Evolutionary conservation across 2,113 vertebrate species (phyloP), one percentile per base, ranked within the genome.

Genomic region (Pseudorasbora parva): DNA sequence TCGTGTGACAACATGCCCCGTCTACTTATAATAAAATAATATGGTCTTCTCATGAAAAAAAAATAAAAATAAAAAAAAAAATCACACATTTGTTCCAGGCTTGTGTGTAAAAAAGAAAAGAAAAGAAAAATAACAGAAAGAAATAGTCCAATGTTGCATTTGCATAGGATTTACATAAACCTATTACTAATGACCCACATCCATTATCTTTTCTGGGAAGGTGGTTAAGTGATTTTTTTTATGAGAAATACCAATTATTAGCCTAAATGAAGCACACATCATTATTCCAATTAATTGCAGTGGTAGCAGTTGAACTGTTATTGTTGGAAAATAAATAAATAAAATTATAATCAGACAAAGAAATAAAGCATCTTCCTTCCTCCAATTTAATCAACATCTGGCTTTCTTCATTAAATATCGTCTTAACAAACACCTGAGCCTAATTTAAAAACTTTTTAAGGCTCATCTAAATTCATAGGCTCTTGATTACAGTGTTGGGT

Each of bases 381-480:
- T 76, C 17, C 25, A 9, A 33, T 76, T 76, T 76, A 76, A 56
- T 76, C 25, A 56, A 15, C 73, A 76, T 56, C 49, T 76, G 47
- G 15, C 45, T 74, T 74, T 51, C 25, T 76, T 76, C 27, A 76
- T 56, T 37, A 76, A 54, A 33, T 54, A 76, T 76, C 27, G 1
- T 30, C 27, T 12, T 56, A 37, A 54, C 71, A 75, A 56, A 76
- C 73, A 76, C 73, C 73, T 76, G 73, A 56, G 73, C 49, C 49
- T 37, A 33, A 75, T 75, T 75, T 56, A 54, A 76, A 76, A 75
- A 56, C 49, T 56, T 76, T 76, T 56, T 33, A 56, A 76, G 49
- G 73, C 49, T 76, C 73, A 76, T 76, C 27, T 37, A 76, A 37
- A 56, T 76, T 76, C 73, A 76, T 76, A n/a, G 73, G 47, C 73